phyloP scores from a whole-genome alignment of 2,888 invertebrate species.

The Sisyra nigra region DNA sequence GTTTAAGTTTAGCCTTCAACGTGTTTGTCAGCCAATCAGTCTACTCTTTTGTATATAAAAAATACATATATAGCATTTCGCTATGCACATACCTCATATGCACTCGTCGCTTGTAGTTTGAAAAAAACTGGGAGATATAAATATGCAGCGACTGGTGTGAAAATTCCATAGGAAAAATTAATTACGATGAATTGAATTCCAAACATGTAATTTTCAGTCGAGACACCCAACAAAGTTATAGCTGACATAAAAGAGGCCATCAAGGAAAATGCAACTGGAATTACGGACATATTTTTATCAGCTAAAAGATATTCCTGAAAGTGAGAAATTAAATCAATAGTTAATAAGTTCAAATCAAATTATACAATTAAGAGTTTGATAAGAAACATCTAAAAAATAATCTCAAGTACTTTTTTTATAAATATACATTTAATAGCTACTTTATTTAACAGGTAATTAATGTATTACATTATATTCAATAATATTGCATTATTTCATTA shows the following conservation, averaged over 20 bases:
- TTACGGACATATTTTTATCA: slow-evolving; percentile 60
- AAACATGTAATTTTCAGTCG: slow-evolving; percentile 70
- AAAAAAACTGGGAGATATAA: slow-evolving; percentile 76
- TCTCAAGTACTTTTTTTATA: no score
- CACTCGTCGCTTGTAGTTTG: slow-evolving; percentile 66
- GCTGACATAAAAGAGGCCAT: slow-evolving; percentile 94
- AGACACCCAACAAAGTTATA: slow-evolving; percentile 74
- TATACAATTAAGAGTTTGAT: neutral
- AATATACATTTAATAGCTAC: no score
- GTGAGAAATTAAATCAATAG: slow-evolving; percentile 6
- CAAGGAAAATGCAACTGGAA: slow-evolving; percentile 72
- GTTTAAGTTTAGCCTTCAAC: no score
- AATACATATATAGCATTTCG: no score
- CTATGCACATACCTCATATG: slow-evolving; percentile 66
- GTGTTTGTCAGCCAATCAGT: no score
- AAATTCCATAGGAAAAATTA: slow-evolving; percentile 57
- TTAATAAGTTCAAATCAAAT: neutral
- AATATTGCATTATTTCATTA: no score
- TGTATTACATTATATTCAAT: no score
- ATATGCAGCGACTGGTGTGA: slow-evolving; percentile 61
- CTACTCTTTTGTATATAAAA: no score
- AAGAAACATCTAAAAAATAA: no score
- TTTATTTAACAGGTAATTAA: no score
- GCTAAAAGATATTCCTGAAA: slow-evolving; percentile 70
- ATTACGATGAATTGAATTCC: slow-evolving; percentile 68